Evolutionary conservation across 2,888 invertebrate species (phyloP).

Genomic region (Euzetes globulus): DNA sequence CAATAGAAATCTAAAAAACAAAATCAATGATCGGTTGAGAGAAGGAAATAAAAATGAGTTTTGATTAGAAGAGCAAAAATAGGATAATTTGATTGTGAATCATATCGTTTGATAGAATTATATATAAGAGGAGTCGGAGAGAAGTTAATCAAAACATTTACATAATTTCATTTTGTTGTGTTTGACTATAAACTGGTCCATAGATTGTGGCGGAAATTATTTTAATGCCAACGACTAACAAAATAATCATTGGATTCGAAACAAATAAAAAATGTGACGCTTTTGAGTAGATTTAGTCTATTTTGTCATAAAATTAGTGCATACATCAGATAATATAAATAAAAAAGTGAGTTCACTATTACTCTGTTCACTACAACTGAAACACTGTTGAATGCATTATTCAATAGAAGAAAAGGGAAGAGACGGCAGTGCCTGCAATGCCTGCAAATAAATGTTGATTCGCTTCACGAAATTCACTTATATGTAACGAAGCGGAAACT

Average conservation of each 20-base stretch:
- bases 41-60: neutral
- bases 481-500: conserved; percentile 27
- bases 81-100: neutral
- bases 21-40: too few relatives aligned
- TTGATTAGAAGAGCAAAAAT: neutral
- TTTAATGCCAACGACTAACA: conserved; percentile 11
- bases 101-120: neutral
- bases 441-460: conserved; percentile 22
- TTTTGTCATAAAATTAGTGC: conserved; percentile 21
- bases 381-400: conserved; percentile 23
- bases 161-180: conserved; percentile 17
- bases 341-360: conserved; percentile 15
- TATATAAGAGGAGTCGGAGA: neutral
- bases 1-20: too few relatives aligned
- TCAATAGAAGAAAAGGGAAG: conserved; percentile 21
- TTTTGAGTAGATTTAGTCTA: conserved; percentile 6
- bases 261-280: neutral
- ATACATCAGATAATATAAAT: conserved; percentile 22
- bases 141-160: conserved; percentile 27
- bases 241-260: conserved; percentile 15
- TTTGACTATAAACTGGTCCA: neutral
- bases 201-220: neutral
- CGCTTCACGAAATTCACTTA: conserved; percentile 7
- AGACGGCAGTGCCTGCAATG: neutral
- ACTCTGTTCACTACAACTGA: neutral